Evolutionary conservation across 2,797 vertebrate genomes (phyloP).

Genomic region (Danio aesculapii): DNA sequence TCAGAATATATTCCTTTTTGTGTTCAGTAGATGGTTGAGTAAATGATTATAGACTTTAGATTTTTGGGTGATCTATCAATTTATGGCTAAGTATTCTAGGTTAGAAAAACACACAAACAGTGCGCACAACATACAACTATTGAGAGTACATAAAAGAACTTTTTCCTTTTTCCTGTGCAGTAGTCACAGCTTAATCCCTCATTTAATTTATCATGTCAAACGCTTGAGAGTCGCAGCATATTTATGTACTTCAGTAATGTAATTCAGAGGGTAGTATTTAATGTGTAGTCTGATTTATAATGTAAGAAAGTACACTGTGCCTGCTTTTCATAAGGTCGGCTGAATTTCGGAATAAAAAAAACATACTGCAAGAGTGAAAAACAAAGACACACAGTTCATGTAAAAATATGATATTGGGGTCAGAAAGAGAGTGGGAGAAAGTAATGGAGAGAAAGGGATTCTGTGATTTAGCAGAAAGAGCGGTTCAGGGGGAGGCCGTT

Average conservation of each 20-base stretch:
- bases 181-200: neutral
- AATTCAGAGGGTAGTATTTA: neutral
- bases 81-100: neutral
- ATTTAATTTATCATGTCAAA: neutral
- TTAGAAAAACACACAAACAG: neutral
- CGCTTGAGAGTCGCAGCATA: neutral
- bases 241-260: neutral
- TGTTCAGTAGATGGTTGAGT: no score
- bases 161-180: neutral
- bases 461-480: slow-evolving; percentile 37
- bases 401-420: slow-evolving; percentile 13
- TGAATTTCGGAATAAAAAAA: neutral
- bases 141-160: neutral
- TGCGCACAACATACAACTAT: neutral
- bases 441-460: slow-evolving; percentile 1
- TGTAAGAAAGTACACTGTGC: neutral
- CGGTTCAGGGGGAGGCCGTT: slow-evolving; percentile 40
- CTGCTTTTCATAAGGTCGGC: slow-evolving; percentile 1
- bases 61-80: no score
- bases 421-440: slow-evolving; percentile 12
- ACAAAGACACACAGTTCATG: neutral
- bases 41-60: no score
- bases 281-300: slow-evolving; percentile 8
- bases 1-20: no score
- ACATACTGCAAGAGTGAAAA: neutral